Base-by-base conservation (phyloP, 1,140 invertebrate species). In the Panagrolaimus sp. region DNA sequence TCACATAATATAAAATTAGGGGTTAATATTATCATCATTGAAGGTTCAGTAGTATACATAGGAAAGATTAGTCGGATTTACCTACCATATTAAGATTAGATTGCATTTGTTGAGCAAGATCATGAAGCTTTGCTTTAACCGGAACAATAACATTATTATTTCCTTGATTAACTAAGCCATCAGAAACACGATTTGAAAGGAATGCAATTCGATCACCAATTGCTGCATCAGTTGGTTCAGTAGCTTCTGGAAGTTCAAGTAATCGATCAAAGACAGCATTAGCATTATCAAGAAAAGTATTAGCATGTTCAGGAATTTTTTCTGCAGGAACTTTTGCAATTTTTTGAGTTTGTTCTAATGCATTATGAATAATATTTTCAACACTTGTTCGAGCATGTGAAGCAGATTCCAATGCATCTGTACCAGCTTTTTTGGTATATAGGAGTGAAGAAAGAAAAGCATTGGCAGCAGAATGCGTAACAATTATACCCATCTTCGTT, bases 401-500 rank as follows among this genome's bases (percentile, higher is more conserved):
- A 11, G 57, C 7, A 11, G 44, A 44, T 13, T n/a, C 16, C 25
- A 53, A 46, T 5, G 46, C 48, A 1, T 44, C 42, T 20, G 25
- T 61, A 0, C 72, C 65, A 3, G 47, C 57, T 43, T 73, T 45
- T 44, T 73, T 73, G 11, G 72, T 74, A 9, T 46, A 62, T 31
- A 73, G 70, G 31, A 73, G 20, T 31, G 72, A 62, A 25, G 74
- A 73, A 16, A 73, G 51, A 1, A 73, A 31, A 31, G 74, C 11
- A 65, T 73, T 72, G 31, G 72, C 61, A 5, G 69, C 71, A 43
- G 71, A 61, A 38, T 48, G 44, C 9, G 70, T 62, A 62, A 53
- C 69, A 42, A 65, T 57, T 14, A 72, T 25, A 44, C 71, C 71
- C 43, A 72, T 57, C 38, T 72, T 44, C 1, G 71, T 66, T 3